phyloP scores from a whole-genome alignment of 2,888 invertebrate genomes.

The Brachyptera putata region DNA sequence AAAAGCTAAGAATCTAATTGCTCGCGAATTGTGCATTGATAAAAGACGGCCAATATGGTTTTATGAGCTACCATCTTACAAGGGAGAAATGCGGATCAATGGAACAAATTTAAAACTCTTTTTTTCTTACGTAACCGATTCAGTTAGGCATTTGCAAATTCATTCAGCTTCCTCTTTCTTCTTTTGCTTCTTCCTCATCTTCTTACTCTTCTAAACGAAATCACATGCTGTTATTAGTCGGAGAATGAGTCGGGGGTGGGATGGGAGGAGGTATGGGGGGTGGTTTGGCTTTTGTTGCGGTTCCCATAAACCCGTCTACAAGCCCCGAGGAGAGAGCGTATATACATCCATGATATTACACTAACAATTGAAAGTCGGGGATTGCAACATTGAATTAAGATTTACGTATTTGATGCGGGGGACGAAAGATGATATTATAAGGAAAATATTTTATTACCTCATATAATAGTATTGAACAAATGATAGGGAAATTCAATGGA shows the following conservation, averaged over 20 bases:
- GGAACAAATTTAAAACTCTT: slow-evolving; percentile 32
- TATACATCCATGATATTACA: slow-evolving; percentile 21
- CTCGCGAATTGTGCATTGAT: slow-evolving; percentile 17
- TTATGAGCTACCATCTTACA: slow-evolving; percentile 24
- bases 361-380: slow-evolving; percentile 4
- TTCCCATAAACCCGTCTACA: slow-evolving; percentile 15
- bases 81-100: slow-evolving; percentile 23
- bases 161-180: slow-evolving; percentile 4
- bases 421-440: not conserved
- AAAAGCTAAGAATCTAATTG: slow-evolving; percentile 32
- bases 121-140: slow-evolving; percentile 13
- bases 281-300: slow-evolving; percentile 26
- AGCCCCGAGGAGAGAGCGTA: slow-evolving; percentile 15
- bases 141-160: slow-evolving; percentile 12
- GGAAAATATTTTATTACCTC: slow-evolving; percentile 10
- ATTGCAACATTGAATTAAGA: slow-evolving; percentile 20
- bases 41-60: slow-evolving; percentile 1
- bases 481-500: not conserved
- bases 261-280: slow-evolving; percentile 6
- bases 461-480: slow-evolving; percentile 16
- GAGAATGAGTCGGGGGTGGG: slow-evolving; percentile 10
- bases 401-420: slow-evolving; percentile 20
- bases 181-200: not conserved
- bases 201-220: not conserved
- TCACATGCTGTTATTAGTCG: slow-evolving; percentile 25